Conservation (phyloP, 2,797 vertebrate species). For the Betta splendens region DNA sequence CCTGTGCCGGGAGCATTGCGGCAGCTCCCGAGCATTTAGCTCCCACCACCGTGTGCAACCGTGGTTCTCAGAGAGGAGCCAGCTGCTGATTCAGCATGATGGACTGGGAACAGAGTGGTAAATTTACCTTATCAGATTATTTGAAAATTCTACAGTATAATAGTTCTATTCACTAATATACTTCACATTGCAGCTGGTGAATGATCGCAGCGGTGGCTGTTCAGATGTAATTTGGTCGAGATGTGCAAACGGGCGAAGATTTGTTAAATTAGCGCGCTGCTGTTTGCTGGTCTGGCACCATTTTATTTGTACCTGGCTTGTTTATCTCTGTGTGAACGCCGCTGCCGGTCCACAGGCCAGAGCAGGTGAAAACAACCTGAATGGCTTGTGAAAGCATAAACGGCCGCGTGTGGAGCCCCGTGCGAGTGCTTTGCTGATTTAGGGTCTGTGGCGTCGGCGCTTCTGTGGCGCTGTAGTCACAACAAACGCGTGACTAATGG, state of each 20-base stretch:
- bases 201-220: no score
- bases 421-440: constrained; percentile 20
- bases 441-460: constrained; percentile 45
- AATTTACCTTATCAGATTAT: no score
- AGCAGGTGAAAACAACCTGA: neutral
- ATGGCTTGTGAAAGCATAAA: neutral
- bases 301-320: constrained; percentile 27
- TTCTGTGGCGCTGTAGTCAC: constrained; percentile 32
- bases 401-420: constrained; percentile 1
- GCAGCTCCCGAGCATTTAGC: no score
- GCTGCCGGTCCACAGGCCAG: constrained; percentile 1
- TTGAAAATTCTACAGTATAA: no score
- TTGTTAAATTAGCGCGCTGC: neutral
- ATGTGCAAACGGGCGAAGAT: neutral
- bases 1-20: no score
- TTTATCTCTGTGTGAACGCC: constrained; percentile 15
- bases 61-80: no score
- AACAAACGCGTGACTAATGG: constrained; percentile 34
- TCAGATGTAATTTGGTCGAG: neutral
- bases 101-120: no score
- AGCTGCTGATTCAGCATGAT: no score
- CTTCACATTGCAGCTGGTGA: no score
- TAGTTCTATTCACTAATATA: no score
- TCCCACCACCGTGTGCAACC: no score
- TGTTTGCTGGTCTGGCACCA: constrained; percentile 1